phyloP scores from a whole-genome alignment of 2,113 vertebrate species.

The Merops nubicus region DNA sequence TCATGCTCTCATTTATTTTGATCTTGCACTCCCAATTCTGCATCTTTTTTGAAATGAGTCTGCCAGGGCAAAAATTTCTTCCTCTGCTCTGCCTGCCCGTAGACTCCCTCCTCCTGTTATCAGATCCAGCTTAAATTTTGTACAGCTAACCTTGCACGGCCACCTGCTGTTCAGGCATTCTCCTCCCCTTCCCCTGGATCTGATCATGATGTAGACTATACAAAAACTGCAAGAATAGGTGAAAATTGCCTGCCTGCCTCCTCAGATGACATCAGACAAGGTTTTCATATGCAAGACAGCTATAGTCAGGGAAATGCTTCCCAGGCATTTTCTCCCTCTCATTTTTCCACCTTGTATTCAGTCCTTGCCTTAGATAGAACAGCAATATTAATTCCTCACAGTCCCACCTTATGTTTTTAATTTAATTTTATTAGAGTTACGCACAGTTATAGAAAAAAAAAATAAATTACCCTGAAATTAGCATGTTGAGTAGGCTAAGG shows the following conservation, averaged over 20 bases:
- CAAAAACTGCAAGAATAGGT: background rate
- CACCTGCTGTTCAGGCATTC: background rate
- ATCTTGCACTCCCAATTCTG: background rate
- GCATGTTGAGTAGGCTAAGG: slow-evolving; percentile 36
- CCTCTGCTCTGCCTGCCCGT: background rate
- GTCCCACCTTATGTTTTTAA: background rate
- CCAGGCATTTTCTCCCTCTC: background rate
- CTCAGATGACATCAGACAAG: slow-evolving; percentile 17
- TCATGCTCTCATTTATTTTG: background rate
- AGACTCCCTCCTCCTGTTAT: background rate
- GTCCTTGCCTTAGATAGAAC: background rate
- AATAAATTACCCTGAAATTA: slow-evolving; percentile 49
- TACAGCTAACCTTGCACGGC: background rate
- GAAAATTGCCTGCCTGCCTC: slow-evolving; percentile 22
- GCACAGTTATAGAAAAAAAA: slow-evolving; percentile 28
- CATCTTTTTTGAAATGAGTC: background rate
- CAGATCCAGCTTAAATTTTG: background rate
- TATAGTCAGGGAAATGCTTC: slow-evolving; percentile 8
- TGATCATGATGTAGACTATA: background rate
- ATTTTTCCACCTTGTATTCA: background rate
- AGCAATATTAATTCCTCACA: background rate
- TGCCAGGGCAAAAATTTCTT: background rate
- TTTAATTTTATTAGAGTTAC: slow-evolving; percentile 12
- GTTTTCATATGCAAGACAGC: background rate
- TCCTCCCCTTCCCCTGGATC: background rate